Evolutionary conservation across 2,797 vertebrate species (phyloP).

Genomic region (Huso huso): DNA sequence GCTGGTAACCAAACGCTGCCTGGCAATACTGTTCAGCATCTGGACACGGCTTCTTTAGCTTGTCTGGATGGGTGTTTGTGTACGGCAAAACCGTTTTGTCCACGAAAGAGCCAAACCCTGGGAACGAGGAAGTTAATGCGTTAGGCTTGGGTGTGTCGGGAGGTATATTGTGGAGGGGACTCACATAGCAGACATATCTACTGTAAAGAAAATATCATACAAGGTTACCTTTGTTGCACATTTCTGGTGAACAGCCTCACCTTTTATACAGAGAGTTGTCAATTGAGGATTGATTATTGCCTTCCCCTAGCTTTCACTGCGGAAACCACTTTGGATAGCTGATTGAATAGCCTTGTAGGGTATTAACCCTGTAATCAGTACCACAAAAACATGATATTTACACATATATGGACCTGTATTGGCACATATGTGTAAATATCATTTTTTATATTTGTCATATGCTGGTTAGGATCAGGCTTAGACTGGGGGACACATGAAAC

Average conservation of each 20-base stretch:
- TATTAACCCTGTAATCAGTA: no score
- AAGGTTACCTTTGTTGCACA: background rate
- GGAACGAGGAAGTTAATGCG: background rate
- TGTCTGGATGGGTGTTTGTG: slow-evolving; percentile 82
- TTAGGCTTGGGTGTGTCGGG: background rate
- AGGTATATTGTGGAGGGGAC: background rate
- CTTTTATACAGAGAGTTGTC: background rate
- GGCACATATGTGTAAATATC: no score
- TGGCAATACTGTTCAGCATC: slow-evolving; percentile 62
- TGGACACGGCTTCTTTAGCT: slow-evolving; percentile 75
- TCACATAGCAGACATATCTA: background rate
- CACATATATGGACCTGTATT: no score
- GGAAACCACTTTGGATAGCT: no score
- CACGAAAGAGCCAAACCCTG: slow-evolving; percentile 93
- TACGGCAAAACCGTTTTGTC: slow-evolving; percentile 92
- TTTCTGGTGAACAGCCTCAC: background rate
- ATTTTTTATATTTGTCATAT: no score
- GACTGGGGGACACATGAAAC: background rate
- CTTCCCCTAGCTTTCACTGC: background rate
- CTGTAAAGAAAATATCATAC: background rate
- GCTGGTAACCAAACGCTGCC: slow-evolving; percentile 80
- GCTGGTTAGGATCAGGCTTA: background rate
- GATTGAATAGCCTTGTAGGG: no score
- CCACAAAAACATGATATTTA: no score
- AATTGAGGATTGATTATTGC: background rate